Conservation (phyloP, 2,888 invertebrate species). For the Dryobota labecula region DNA sequence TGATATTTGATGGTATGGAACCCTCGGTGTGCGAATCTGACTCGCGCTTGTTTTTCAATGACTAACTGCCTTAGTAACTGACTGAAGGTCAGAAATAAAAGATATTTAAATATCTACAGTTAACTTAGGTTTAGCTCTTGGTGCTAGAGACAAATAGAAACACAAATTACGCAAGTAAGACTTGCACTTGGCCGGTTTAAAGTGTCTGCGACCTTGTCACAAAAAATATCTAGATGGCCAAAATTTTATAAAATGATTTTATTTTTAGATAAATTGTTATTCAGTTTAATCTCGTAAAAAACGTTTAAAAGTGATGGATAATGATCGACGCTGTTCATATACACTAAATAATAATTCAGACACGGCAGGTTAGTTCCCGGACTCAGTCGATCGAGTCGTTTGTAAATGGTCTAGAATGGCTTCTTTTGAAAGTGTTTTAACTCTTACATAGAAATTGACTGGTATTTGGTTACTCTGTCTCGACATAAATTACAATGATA, state of each 20-base stretch:
- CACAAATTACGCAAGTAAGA: conserved; percentile 37
- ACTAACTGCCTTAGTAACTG: neutral
- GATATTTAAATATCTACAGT: neutral
- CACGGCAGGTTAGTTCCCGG: conserved; percentile 53
- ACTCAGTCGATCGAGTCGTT: conserved; percentile 23
- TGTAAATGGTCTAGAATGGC: conserved; percentile 24
- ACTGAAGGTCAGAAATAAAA: neutral
- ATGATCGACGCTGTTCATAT: conserved; percentile 29
- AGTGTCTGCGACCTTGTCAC: conserved; percentile 44
- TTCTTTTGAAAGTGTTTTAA: conserved; percentile 48
- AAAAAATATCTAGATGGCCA: conserved; percentile 59
- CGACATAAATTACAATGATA: conserved; percentile 45
- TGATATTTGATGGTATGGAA: too few species aligned
- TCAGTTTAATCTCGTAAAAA: conserved; percentile 27
- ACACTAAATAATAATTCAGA: conserved; percentile 32
- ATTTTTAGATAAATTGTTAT: conserved; percentile 59
- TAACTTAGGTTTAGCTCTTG: conserved; percentile 10
- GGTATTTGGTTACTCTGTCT: conserved; percentile 40
- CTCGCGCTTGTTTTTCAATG: too few species aligned
- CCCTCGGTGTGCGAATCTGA: too few species aligned
- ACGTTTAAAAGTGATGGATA: conserved; percentile 44
- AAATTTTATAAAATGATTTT: conserved; percentile 60
- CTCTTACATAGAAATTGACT: conserved; percentile 39
- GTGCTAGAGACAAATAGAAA: conserved; percentile 12
- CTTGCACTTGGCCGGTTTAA: conserved; percentile 46